phyloP scores from a whole-genome alignment of 1,140 invertebrate species.

The Nomia melanderi region DNA sequence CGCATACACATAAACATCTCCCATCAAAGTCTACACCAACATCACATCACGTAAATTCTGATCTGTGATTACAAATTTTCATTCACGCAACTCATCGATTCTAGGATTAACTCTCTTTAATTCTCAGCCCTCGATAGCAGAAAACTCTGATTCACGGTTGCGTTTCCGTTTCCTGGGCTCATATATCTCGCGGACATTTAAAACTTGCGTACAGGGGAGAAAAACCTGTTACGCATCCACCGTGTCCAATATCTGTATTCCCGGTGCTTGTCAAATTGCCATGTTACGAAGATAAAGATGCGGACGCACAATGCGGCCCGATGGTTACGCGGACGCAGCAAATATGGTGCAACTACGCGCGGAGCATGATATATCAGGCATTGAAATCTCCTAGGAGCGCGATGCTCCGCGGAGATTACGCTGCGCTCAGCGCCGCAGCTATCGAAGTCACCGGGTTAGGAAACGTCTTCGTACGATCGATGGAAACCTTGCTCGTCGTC shows the following conservation, averaged over 20 bases:
- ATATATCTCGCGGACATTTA: background rate
- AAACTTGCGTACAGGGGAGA: background rate
- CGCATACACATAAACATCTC: too few species aligned
- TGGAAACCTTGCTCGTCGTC: background rate
- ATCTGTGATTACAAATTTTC: too few species aligned
- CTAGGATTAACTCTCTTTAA: too few species aligned
- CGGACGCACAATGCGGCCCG: conserved; percentile 5
- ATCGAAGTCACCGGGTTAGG: conserved; percentile 37
- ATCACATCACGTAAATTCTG: too few species aligned
- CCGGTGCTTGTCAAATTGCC: conserved; percentile 37
- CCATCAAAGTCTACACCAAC: too few species aligned
- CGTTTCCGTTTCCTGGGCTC: background rate
- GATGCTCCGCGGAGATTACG: conserved; percentile 26
- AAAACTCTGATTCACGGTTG: background rate
- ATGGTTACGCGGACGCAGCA: conserved; percentile 18
- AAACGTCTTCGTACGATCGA: conserved; percentile 7
- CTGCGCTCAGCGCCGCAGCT: background rate
- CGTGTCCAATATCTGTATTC: conserved; percentile 19
- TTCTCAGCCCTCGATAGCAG: too few species aligned
- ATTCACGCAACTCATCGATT: too few species aligned
- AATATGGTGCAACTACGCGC: conserved; percentile 31
- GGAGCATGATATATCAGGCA: conserved; percentile 36
- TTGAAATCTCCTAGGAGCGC: conserved; percentile 28
- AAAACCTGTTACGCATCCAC: background rate
- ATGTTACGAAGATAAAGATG: conserved; percentile 35